Evolutionary conservation across 2,113 vertebrate species (phyloP), one percentile per base, ranked within the genome.

Genomic region (Stegastes partitus): DNA sequence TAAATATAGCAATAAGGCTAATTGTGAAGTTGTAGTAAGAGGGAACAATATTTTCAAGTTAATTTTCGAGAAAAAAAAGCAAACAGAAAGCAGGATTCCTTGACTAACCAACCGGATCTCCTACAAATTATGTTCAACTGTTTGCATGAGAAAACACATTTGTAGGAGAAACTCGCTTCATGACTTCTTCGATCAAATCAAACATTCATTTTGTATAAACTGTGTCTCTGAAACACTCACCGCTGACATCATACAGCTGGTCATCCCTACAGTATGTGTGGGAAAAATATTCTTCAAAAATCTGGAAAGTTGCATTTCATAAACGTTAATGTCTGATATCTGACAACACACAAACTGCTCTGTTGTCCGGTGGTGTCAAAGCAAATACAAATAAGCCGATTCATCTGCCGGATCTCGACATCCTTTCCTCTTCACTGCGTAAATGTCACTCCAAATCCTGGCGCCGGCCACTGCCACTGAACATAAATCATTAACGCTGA

Each of bases 401-500:
- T n/a, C 66, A 19, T 22, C 39, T 47, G 11, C 21, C 0, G 0
- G 21, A 55, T 55, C 18, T 42, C 28, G 37, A 51, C 51, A 19
- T 39, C 12, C 25, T 39, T 55, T 55, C 47, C 56, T 45, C 23
- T 28, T 21, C 21, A n/a, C 58, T 42, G 2, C n/a, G 53, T 42
- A 25, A 56, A 67, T 67, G 47, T 65, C 23, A 44, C 22, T n/a
- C 31, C 10, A 0, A 57, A 22, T 58, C 45, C 26, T 74, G 28
- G 12, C 26, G 11, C 34, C 45, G 37, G 34, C 62, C 2, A 0
- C 23, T 18, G 51, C 4, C 51, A 21, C 51, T 18, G 42, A 44
- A n/a, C 15, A 28, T 64, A 56, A 74, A 74, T 74, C 34, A 55
- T 74, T 44, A 25, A 25, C 26, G 3, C 26, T 10, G 14, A 25